A percentile compares a stretch with the other conserved stretches of the same genome.
phyloP scores from a whole-genome alignment of 2,888 invertebrate genomes.

The Athrips mouffetella region DNA sequence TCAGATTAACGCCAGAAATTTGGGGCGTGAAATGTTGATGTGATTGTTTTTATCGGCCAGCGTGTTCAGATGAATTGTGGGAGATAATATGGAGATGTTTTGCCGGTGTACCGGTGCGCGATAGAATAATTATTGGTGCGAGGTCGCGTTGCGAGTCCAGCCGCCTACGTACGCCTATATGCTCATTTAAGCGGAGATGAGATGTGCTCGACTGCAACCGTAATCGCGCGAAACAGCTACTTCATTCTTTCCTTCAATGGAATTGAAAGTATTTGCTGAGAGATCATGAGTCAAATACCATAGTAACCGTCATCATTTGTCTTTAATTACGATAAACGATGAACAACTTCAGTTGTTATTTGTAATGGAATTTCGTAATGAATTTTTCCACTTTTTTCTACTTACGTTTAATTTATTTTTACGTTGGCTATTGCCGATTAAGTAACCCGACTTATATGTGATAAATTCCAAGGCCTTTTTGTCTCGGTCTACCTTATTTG shows the following conservation, averaged over 20 bases:
- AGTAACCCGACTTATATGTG: slow-evolving; percentile 64
- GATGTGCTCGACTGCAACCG: slow-evolving; percentile 62
- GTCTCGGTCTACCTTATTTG: slow-evolving; percentile 52
- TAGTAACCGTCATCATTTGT: not conserved
- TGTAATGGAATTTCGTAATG: slow-evolving; percentile 7
- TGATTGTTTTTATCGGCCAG: not conserved
- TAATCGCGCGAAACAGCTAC: slow-evolving; percentile 56
- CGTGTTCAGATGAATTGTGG: slow-evolving; percentile 2
- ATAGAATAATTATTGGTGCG: slow-evolving; percentile 64
- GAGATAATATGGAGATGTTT: slow-evolving; percentile 3
- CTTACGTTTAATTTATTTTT: slow-evolving; percentile 48
- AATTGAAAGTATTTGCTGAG: slow-evolving; percentile 52
- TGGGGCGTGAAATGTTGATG: not conserved
- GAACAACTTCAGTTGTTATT: not conserved
- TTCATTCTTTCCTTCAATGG: slow-evolving; percentile 51
- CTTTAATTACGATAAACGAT: not conserved
- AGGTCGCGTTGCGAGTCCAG: slow-evolving; percentile 49
- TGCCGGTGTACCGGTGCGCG: slow-evolving; percentile 54
- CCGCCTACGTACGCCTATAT: slow-evolving; percentile 63
- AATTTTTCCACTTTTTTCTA: slow-evolving; percentile 32
- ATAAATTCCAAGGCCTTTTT: slow-evolving; percentile 67
- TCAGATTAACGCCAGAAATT: not conserved
- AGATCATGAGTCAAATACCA: slow-evolving; percentile 19
- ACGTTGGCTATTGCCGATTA: slow-evolving; percentile 71
- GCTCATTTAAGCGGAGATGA: slow-evolving; percentile 72